phyloP scores from a whole-genome alignment of 2,888 invertebrate genomes.

The Arge pagana region DNA sequence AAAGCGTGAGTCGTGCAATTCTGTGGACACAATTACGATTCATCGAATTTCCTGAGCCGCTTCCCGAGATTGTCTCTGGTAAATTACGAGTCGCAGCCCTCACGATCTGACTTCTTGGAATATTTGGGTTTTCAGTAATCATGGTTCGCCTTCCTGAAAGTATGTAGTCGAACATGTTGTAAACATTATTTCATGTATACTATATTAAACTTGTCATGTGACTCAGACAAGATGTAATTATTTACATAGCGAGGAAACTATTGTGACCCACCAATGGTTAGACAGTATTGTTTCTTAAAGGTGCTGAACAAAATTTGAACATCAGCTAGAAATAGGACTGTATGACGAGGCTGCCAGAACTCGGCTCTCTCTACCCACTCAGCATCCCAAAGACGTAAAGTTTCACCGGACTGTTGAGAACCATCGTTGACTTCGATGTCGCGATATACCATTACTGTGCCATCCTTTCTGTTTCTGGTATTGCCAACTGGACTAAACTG shows the following conservation, averaged over 20 bases:
- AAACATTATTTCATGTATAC: neutral
- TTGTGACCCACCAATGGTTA: conserved; percentile 39
- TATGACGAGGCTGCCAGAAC: conserved; percentile 70
- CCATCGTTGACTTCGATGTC: conserved; percentile 68
- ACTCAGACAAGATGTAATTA: neutral
- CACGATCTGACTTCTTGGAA: conserved; percentile 65
- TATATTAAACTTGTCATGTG: neutral
- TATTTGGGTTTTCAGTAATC: conserved; percentile 75
- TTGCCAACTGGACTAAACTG: no score
- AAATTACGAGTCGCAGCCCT: conserved; percentile 38
- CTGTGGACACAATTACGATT: conserved; percentile 25
- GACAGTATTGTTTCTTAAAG: conserved; percentile 45
- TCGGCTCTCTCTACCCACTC: conserved; percentile 71
- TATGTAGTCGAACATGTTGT: no score
- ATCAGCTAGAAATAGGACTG: conserved; percentile 75
- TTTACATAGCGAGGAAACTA: neutral
- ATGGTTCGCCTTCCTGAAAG: conserved; percentile 59
- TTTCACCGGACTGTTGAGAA: conserved; percentile 66
- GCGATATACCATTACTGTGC: conserved; percentile 65
- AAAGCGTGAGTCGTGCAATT: conserved; percentile 38
- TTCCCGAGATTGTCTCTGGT: neutral
- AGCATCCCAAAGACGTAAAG: conserved; percentile 70
- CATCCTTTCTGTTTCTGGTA: no score
- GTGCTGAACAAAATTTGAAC: conserved; percentile 62
- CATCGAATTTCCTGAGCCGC: neutral